Evolutionary conservation across 2,888 invertebrate species (phyloP).

Genomic region (Spialia ferax): DNA sequence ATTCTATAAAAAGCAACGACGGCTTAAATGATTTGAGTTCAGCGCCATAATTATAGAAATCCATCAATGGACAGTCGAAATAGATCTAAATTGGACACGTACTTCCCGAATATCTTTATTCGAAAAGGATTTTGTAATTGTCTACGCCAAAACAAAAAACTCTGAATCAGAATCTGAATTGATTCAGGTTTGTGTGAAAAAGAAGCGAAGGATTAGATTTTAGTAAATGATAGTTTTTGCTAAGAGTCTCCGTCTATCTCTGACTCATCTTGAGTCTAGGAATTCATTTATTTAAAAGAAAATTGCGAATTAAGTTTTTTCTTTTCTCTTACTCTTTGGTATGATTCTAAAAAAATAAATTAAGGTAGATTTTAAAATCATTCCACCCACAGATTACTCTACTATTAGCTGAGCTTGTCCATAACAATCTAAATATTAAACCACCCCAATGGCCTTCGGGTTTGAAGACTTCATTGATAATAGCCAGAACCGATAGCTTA

Average conservation of each 20-base stretch:
- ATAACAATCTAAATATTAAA: no score
- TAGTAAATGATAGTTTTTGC: neutral
- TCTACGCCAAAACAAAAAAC: slow-evolving; percentile 55
- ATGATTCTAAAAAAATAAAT: no score
- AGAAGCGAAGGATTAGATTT: neutral
- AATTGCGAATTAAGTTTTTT: no score
- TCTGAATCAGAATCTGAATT: slow-evolving; percentile 19
- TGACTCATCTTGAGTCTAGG: no score
- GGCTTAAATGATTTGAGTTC: neutral
- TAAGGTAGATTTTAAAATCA: no score
- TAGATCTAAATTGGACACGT: slow-evolving; percentile 55
- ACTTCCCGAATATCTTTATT: slow-evolving; percentile 43
- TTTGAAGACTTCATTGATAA: no score
- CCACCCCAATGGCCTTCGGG: no score
- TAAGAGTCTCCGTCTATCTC: neutral
- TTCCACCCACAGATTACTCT: no score
- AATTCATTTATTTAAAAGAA: no score
- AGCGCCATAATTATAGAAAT: slow-evolving; percentile 22
- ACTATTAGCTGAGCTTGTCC: no score
- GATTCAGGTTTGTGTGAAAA: slow-evolving; percentile 12
- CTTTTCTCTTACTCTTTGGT: no score
- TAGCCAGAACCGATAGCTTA: no score
- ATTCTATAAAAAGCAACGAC: neutral
- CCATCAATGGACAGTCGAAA: slow-evolving; percentile 42
- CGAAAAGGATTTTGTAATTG: slow-evolving; percentile 52